Percentiles rank a stretch among this genome's conserved stretches.
These are phyloP conservation scores for Apotomis turbidana DNA, from an alignment of 2,888 invertebrate species.

Conservation along the genomic window DNA sequence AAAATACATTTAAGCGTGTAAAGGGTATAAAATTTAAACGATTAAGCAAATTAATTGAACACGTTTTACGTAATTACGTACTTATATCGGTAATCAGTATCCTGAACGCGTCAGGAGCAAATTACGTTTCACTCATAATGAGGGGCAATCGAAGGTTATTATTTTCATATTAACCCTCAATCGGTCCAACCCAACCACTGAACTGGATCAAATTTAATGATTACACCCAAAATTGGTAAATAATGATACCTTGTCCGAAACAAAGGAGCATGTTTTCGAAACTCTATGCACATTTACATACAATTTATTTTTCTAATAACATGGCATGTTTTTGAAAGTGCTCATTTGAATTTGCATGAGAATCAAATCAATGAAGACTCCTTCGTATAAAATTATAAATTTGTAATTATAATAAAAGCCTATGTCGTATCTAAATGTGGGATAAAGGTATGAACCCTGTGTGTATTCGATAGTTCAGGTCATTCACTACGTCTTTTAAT, in stretches of 20 bases:
- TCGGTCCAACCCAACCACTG: slow-evolving; percentile 71
- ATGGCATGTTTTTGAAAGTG: slow-evolving; percentile 11
- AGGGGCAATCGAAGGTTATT: slow-evolving; percentile 74
- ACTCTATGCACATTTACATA: slow-evolving; percentile 31
- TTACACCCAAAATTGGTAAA: slow-evolving; percentile 65
- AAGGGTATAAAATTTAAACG: not conserved
- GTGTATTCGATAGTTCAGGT: too few species aligned
- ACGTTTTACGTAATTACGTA: slow-evolving; percentile 23
- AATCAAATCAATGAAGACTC: slow-evolving; percentile 17
- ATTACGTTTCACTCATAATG: slow-evolving; percentile 67
- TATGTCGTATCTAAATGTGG: too few species aligned
- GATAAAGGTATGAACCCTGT: too few species aligned
- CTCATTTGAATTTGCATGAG: slow-evolving; percentile 14
- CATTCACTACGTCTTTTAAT: too few species aligned
- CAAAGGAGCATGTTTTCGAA: slow-evolving; percentile 49
- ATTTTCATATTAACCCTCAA: slow-evolving; percentile 78
- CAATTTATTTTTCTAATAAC: slow-evolving; percentile 26
- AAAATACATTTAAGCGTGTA: too few species aligned
- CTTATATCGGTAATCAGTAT: slow-evolving; percentile 24
- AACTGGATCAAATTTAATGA: slow-evolving; percentile 67
- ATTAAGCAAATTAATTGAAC: not conserved
- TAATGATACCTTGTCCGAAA: slow-evolving; percentile 66
- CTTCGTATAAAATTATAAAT: slow-evolving; percentile 14
- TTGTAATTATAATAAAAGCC: not conserved
- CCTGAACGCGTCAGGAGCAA: slow-evolving; percentile 45